Percentiles rank a stretch among this genome's conserved stretches.
Evolutionary conservation across 2,888 invertebrate genomes (phyloP).

Genomic region (Lasioglossum vierecki): DNA sequence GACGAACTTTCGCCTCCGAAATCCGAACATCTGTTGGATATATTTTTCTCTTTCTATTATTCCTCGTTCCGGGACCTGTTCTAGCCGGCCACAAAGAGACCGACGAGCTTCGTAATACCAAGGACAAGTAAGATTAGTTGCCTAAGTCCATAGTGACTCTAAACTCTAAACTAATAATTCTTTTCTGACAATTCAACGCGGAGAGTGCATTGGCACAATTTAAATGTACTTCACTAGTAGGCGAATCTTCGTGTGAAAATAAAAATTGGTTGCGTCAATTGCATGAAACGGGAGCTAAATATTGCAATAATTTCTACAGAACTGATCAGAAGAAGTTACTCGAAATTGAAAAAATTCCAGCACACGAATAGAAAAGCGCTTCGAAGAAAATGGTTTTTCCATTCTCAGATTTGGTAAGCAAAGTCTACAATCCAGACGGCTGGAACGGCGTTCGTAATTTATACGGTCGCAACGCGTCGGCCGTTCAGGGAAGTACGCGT

Average conservation of each 20-base stretch:
- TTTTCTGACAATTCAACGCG: no score
- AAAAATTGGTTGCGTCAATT: no score
- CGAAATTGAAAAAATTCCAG: no score
- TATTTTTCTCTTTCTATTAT: slow-evolving; percentile 12
- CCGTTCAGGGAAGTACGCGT: background rate
- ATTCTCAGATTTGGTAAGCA: background rate
- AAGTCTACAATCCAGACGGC: background rate
- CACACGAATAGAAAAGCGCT: no score
- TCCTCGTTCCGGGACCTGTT: background rate
- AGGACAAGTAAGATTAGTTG: background rate
- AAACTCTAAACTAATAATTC: background rate
- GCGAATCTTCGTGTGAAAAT: no score
- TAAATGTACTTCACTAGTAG: no score
- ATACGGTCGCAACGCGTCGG: background rate
- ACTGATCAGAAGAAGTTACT: no score
- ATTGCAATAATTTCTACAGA: no score
- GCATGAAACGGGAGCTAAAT: no score
- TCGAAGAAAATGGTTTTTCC: no score
- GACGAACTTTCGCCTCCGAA: background rate
- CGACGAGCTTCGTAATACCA: background rate
- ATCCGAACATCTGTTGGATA: slow-evolving; percentile 15
- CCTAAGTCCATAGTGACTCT: background rate
- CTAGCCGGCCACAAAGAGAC: background rate
- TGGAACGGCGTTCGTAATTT: background rate
- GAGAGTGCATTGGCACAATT: no score